These are phyloP conservation scores for Cassiopea andromeda DNA, from an alignment of 30 jellyfish, hydroid and myxozoan species.

Conservation along the genomic window DNA sequence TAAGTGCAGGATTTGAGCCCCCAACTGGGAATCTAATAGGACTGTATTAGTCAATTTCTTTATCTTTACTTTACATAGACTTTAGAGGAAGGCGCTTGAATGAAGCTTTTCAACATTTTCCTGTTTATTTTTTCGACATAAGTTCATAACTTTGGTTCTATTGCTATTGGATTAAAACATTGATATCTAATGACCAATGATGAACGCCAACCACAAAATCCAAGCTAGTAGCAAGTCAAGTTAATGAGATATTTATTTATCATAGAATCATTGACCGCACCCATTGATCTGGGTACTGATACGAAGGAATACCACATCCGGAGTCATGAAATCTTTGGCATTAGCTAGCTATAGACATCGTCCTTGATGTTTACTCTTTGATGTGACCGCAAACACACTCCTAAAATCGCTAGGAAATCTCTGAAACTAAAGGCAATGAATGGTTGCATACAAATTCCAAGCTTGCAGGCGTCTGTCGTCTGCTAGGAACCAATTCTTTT, in stretches of 20 bases:
- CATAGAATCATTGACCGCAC: neutral
- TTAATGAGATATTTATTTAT: neutral
- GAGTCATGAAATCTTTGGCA: neutral
- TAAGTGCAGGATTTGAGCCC: too few relatives aligned
- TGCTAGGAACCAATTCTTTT: neutral
- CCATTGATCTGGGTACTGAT: neutral
- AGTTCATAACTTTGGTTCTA: too few relatives aligned
- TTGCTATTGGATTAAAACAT: too few relatives aligned
- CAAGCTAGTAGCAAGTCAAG: neutral
- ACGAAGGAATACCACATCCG: conserved; percentile 12
- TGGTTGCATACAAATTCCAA: neutral
- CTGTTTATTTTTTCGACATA: too few relatives aligned
- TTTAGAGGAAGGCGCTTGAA: too few relatives aligned
- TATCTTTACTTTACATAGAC: too few relatives aligned
- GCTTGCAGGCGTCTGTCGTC: neutral
- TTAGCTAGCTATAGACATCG: neutral
- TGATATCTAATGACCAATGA: too few relatives aligned
- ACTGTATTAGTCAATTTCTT: too few relatives aligned
- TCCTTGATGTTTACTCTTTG: neutral
- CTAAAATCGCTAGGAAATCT: neutral
- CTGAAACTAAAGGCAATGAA: neutral
- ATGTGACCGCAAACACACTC: neutral
- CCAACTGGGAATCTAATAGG: too few relatives aligned
- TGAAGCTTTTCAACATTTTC: too few relatives aligned
- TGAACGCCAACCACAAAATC: too few relatives aligned